Evolutionary conservation across 2,797 vertebrate species (phyloP).

Genomic region (Enteromius paludinosus): DNA sequence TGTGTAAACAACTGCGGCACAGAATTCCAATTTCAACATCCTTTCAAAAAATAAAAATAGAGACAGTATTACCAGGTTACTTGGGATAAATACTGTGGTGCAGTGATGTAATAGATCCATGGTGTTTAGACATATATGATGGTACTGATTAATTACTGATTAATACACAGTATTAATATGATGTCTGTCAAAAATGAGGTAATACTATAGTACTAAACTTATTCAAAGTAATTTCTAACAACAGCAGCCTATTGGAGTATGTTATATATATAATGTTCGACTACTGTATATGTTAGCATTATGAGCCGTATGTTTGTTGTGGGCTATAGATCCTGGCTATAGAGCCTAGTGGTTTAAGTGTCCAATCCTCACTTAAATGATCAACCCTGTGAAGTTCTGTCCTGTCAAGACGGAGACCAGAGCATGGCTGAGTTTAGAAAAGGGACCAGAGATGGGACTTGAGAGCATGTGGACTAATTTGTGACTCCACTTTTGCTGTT

Average conservation of each 20-base stretch:
- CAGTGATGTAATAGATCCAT: not conserved
- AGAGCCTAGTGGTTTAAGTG: not conserved
- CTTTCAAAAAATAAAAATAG: not conserved
- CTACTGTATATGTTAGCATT: not conserved
- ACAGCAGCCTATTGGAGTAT: not conserved
- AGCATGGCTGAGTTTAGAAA: not conserved
- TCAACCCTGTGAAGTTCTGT: conserved; percentile 8
- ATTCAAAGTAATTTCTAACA: not conserved
- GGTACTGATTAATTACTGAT: not conserved
- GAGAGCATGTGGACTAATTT: not conserved
- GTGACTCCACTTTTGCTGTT: not conserved
- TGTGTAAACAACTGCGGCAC: not conserved
- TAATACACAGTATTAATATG: not conserved
- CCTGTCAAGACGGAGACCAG: not conserved
- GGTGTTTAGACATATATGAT: not conserved
- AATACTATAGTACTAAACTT: not conserved
- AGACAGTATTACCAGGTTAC: not conserved
- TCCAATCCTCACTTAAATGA: not conserved
- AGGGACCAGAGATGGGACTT: not conserved
- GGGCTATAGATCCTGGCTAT: not conserved
- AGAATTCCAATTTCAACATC: not conserved
- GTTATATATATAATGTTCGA: not conserved
- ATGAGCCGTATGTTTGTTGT: not conserved
- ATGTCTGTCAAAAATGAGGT: not conserved
- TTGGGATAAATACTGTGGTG: not conserved